phyloP scores from a whole-genome alignment of 2,797 vertebrate genomes.

The Alcedo atthis region DNA sequence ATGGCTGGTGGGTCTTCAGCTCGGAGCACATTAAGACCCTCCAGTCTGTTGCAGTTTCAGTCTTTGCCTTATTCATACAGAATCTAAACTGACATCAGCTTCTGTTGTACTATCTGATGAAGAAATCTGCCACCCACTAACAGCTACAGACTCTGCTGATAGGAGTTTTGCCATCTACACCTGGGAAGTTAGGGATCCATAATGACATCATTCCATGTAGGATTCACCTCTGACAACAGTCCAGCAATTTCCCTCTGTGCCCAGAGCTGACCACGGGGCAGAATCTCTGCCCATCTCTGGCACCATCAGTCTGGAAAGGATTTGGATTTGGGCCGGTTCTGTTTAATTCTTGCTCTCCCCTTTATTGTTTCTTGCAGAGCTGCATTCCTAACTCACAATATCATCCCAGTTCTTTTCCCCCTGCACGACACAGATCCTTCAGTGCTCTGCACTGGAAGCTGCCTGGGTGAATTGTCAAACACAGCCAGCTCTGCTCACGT shows the following conservation, averaged over 20 bases:
- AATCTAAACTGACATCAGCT: not conserved
- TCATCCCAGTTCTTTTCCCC: not conserved
- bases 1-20: not conserved
- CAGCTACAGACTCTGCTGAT: not conserved
- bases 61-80: not conserved
- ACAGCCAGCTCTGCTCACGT: not conserved
- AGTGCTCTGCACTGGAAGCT: fast-evolving
- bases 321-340: not conserved
- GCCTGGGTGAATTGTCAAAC: not conserved
- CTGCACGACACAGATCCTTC: not conserved
- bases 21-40: not conserved
- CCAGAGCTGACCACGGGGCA: not conserved
- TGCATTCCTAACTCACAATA: not conserved
- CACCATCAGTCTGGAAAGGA: not conserved
- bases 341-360: not conserved
- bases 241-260: fast-evolving
- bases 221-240: not conserved
- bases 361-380: not conserved
- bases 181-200: not conserved
- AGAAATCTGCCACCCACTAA: not conserved
- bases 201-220: fast-evolving
- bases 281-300: too few relatives aligned
- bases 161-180: not conserved
- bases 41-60: not conserved
- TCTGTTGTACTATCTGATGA: not conserved